These are phyloP conservation scores for Megalopta genalis DNA, from an alignment of 1,140 invertebrate species.

Conservation along the genomic window DNA sequence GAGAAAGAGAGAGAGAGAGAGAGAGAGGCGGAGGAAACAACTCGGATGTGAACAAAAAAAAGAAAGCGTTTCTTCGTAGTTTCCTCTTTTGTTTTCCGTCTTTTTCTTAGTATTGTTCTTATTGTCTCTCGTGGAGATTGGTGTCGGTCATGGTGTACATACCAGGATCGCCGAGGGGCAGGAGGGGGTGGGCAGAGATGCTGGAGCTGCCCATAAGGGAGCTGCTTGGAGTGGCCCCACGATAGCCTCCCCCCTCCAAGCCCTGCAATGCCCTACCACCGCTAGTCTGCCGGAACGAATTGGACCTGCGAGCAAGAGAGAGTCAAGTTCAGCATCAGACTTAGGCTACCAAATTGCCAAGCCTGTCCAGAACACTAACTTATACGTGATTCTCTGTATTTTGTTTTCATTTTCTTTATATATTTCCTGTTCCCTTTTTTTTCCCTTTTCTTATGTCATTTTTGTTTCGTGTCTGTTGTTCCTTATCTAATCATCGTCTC, in stretches of 20 bases:
- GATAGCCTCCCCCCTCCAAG: constrained; percentile 81
- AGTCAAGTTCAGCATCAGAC: constrained; percentile 81
- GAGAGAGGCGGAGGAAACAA: constrained; percentile 9
- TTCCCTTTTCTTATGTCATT: too few species aligned
- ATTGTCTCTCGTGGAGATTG: constrained; percentile 70
- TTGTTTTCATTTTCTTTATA: constrained; percentile 23
- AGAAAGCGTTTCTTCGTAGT: constrained; percentile 53
- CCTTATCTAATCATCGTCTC: neutral
- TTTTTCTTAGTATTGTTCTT: neutral
- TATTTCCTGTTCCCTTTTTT: too few species aligned
- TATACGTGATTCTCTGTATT: constrained; percentile 51
- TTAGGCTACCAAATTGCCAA: constrained; percentile 75
- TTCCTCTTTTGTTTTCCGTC: neutral
- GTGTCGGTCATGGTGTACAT: constrained; percentile 80
- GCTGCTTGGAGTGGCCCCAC: constrained; percentile 82
- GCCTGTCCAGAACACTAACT: constrained; percentile 60
- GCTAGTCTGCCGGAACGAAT: constrained; percentile 88
- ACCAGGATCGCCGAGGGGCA: constrained; percentile 87
- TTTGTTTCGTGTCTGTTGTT: neutral
- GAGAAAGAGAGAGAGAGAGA: neutral
- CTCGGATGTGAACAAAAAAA: constrained; percentile 52
- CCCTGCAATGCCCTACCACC: constrained; percentile 81
- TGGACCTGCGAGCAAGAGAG: constrained; percentile 91
- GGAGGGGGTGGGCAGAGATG: constrained; percentile 91
- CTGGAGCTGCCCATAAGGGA: constrained; percentile 86